Conservation (phyloP, 2,797 vertebrate species). For the Notamacropus eugenii region DNA sequence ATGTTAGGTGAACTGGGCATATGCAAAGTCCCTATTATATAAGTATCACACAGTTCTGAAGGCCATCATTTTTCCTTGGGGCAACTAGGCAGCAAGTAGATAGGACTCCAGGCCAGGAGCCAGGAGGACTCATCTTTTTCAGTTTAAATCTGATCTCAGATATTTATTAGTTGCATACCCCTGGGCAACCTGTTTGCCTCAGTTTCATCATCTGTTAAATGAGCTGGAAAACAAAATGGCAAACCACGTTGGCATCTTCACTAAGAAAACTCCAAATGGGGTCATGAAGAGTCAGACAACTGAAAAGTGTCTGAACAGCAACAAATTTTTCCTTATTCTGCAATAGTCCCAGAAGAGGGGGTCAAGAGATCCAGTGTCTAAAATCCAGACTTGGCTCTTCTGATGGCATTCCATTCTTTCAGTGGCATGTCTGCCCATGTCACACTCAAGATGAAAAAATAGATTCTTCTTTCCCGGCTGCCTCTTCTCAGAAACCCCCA, state of each 20-base stretch:
- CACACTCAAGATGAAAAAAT: neutral
- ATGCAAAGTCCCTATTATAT: neutral
- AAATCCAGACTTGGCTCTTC: neutral
- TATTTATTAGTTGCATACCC: neutral
- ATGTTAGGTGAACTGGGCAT: neutral
- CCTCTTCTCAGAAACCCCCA: neutral
- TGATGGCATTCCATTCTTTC: neutral
- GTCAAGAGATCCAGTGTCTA: neutral
- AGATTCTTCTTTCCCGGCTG: neutral
- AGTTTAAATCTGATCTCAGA: neutral
- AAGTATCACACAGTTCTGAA: neutral
- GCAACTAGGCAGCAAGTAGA: neutral
- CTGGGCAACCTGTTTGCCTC: neutral
- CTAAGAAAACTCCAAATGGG: neutral
- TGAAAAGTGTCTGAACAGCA: neutral
- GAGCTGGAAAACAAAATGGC: neutral
- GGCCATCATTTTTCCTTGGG: neutral
- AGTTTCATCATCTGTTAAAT: neutral
- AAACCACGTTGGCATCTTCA: neutral
- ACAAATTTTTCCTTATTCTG: neutral
- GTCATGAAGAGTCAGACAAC: neutral
- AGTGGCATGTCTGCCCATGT: neutral
- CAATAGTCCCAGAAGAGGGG: neutral
- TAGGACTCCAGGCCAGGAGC: neutral
- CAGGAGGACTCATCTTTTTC: neutral